Evolutionary conservation across 2,113 vertebrate genomes (phyloP), one percentile per base, ranked within the genome.

Genomic region (Chamaea fasciata): DNA sequence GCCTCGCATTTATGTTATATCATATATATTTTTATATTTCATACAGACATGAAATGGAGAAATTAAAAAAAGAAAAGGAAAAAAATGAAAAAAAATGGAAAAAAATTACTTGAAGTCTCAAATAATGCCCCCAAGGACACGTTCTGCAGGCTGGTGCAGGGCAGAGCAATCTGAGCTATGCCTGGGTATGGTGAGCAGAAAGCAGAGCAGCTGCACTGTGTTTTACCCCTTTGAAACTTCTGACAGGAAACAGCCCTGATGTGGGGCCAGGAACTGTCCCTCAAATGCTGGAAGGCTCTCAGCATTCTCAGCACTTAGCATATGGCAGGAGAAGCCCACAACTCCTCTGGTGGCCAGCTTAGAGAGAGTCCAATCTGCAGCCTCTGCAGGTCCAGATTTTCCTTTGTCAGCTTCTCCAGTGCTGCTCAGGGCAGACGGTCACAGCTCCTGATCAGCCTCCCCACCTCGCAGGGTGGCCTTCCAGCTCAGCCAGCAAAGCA

Each of bases 171-270:
- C 87, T 63, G 95, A 84, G 57, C 59, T 56, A 5, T 0, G 3
- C 52, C 83, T 73, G 10, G 47, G 68, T 46, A 92, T 0, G 0
- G 92, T 49, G 42, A 92, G 76, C 4, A 0, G 80, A 94, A 96
- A 88, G 83, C 79, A 86, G 47, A 81, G 90, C 92, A 94, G 88
- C 90, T 96, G 93, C 71, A 6, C 50, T 7, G 28, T 39, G 19
- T 80, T 89, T 83, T 85, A 83, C 75, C 71, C 83, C 75, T 95
- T 70, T 86, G 90, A 96, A 93, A 85, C 52, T 42, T 93, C 52
- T 74, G 37, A 94, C 73, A 90, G 94, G 94, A 96, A 96, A 33
- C 73, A 84, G 56, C 71, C 55, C 69, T 88, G 78, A 80, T 1
- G 1, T 15, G 60, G 30, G 37, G 77, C 80, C 67, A 23, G 65